Base-by-base conservation (phyloP, 2,888 invertebrate species). In the Stictocephala bisonia region DNA sequence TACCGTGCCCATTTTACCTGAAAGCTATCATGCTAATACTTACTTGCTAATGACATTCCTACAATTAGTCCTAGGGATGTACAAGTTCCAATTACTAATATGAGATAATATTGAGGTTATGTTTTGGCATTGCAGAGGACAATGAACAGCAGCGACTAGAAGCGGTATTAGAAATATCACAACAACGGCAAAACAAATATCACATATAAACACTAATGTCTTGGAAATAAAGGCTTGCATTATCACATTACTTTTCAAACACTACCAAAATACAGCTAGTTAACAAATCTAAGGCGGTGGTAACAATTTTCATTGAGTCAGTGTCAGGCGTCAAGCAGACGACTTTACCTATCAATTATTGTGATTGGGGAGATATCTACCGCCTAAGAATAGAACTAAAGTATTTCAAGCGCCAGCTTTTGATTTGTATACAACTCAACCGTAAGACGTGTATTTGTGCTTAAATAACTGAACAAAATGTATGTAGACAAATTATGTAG, bases 261-360 rank as follows among this genome's bases (percentile, higher is more conserved):
- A 60, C 60, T 60, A 60, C 2, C n/a, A 2, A 35, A 35, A 56
- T 56, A 60, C 9, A 20, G 40, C 40, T 35, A 60, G 35, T 18
- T 60, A 29, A 60, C 22, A n/a, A n/a, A n/a, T n/a, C n/a, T 60
- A 60, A 60, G 60, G 60, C 60, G 60, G 40, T 29, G 20, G 27
- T 60, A 40, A 60, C 60, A 60, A 60, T 60, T 24, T 35, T 35
- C 60, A 35, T 29, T 40, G 60, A 60, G 35, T n/a, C n/a, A n/a
- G n/a, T n/a, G n/a, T n/a, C n/a, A n/a, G n/a, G n/a, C n/a, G n/a
- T 20, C 40, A 35, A 60, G 60, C 60, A 60, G 60, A 60, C 60
- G 60, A 60, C 60, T 60, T 60, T 20, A 35, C 60, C 31, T 60
- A 56, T 60, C 60, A 60, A 60, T 60, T 60, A 60, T 1, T 29